Evolutionary conservation across 2,888 invertebrate genomes (phyloP).

Genomic region (Pasiphila rectangulata): DNA sequence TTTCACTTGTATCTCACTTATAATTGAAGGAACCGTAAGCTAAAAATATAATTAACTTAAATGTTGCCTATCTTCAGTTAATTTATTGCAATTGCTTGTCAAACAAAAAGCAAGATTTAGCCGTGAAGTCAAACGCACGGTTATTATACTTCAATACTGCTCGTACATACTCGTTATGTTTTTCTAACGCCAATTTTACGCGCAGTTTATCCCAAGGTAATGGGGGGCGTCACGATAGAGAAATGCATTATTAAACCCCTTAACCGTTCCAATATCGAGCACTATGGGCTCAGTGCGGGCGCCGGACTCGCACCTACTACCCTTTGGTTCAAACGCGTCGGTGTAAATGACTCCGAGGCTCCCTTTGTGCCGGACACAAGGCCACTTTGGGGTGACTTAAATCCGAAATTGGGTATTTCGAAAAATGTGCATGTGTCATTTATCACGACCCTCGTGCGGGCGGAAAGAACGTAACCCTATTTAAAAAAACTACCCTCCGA

Average conservation of each 20-base stretch:
- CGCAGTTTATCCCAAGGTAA: conserved; percentile 63
- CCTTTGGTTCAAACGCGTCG: conserved; percentile 42
- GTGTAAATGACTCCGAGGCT: conserved; percentile 69
- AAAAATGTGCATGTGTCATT: conserved; percentile 82
- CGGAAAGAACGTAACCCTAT: conserved; percentile 77
- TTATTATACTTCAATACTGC: conserved; percentile 50
- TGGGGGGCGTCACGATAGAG: conserved; percentile 59
- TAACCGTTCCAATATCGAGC: conserved; percentile 57
- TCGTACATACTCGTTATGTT: conserved; percentile 55
- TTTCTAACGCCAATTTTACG: conserved; percentile 63
- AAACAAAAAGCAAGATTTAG: conserved; percentile 14
- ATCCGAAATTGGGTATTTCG: conserved; percentile 83
- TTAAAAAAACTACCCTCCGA: conserved; percentile 76
- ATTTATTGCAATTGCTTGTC: conserved; percentile 33
- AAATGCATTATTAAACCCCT: conserved; percentile 73
- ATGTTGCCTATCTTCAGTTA: conserved; percentile 32
- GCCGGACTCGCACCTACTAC: conserved; percentile 26
- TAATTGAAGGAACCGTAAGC: too few species aligned
- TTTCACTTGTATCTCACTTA: too few species aligned
- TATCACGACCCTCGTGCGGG: conserved; percentile 80
- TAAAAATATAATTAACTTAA: too few species aligned
- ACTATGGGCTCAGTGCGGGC: background rate
- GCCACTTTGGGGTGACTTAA: conserved; percentile 82
- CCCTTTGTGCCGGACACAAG: conserved; percentile 68
- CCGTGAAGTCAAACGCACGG: conserved; percentile 7